These are phyloP conservation scores for Polietes domitor DNA, from an alignment of 2,888 invertebrate species.

Conservation along the genomic window DNA sequence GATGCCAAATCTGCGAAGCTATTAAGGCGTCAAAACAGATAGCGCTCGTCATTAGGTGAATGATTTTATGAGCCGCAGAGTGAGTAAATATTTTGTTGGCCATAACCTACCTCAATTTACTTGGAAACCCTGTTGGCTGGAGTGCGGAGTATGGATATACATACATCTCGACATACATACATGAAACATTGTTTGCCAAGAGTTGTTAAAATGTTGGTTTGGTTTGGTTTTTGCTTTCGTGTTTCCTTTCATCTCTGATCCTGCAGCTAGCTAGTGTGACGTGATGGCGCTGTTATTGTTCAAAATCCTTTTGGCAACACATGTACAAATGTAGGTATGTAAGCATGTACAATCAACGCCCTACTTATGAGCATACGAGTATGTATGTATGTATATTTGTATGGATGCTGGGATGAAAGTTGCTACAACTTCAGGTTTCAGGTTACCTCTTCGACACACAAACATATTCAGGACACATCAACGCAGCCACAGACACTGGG, in stretches of 20 bases:
- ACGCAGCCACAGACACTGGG: too few relatives aligned
- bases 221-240: neutral
- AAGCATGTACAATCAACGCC: slow-evolving; percentile 47
- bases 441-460: too few relatives aligned
- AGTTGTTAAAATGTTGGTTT: slow-evolving; percentile 19
- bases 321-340: neutral
- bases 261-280: neutral
- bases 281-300: neutral
- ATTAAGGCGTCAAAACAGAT: too few relatives aligned
- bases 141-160: neutral
- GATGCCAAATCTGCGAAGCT: too few relatives aligned
- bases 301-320: slow-evolving; percentile 47
- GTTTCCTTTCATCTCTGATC: neutral
- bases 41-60: neutral
- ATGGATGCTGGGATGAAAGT: too few relatives aligned
- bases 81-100: neutral
- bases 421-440: too few relatives aligned
- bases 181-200: neutral
- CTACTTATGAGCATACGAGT: slow-evolving; percentile 19
- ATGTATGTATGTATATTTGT: too few relatives aligned
- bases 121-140: slow-evolving; percentile 17
- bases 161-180: too few relatives aligned
- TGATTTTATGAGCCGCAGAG: neutral
- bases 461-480: too few relatives aligned
- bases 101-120: slow-evolving; percentile 5